A percentile compares a stretch with the other conserved stretches of the same genome.
Evolutionary conservation across 2,888 invertebrate genomes (phyloP).

Genomic region (Macaria liturata): DNA sequence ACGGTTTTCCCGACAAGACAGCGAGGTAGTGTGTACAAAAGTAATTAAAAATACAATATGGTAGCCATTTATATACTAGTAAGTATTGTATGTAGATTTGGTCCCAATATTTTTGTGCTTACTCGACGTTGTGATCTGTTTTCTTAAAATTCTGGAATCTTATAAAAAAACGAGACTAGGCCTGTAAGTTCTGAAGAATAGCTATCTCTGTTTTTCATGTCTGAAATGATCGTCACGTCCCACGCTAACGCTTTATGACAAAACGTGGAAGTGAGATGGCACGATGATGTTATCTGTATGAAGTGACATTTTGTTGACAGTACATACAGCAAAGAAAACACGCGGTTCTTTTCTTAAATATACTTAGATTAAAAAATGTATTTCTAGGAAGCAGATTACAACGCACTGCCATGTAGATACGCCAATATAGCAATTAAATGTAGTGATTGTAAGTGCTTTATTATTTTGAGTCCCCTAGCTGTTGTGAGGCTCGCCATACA

Average conservation of each 20-base stretch:
- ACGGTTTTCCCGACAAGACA: conserved; percentile 57
- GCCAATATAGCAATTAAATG: conserved; percentile 47
- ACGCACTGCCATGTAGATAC: conserved; percentile 43
- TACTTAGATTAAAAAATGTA: neutral
- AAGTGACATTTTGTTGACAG: too few species aligned
- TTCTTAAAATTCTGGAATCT: neutral
- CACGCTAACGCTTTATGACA: too few species aligned
- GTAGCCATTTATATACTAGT: conserved; percentile 31
- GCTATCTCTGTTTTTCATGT: too few species aligned
- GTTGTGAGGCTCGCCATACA: conserved; percentile 37
- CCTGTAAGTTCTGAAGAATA: too few species aligned
- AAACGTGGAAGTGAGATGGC: too few species aligned
- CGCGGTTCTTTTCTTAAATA: too few species aligned
- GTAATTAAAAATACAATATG: conserved; percentile 38
- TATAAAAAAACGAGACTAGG: too few species aligned
- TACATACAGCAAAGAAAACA: too few species aligned
- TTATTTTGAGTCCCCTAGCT: conserved; percentile 43
- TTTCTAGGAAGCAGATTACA: conserved; percentile 31
- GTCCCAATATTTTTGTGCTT: conserved; percentile 38
- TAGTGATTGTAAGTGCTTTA: conserved; percentile 44
- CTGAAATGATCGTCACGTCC: too few species aligned
- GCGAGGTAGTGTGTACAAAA: conserved; percentile 54
- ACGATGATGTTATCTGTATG: too few species aligned
- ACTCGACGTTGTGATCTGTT: conserved; percentile 34
- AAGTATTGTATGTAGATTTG: conserved; percentile 31